Percentiles rank a stretch among this genome's conserved stretches.
These are phyloP conservation scores for Cinclus mexicanus DNA, from an alignment of 2,113 vertebrate species.

Conservation along the genomic window DNA sequence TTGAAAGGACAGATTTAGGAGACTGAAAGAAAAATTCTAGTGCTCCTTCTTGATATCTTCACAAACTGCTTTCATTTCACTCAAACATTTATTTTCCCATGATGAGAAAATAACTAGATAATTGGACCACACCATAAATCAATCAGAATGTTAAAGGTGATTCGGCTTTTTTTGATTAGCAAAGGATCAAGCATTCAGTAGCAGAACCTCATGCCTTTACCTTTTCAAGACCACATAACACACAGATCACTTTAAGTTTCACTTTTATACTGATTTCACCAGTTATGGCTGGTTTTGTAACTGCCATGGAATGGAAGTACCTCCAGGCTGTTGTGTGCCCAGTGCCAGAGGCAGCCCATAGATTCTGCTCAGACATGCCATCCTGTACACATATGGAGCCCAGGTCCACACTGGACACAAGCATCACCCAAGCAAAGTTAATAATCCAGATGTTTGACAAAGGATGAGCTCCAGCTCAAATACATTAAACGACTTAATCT, in stretches of 20 bases:
- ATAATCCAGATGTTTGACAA: not conserved
- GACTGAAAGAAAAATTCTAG: not conserved
- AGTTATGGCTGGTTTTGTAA: not conserved
- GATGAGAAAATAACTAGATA: not conserved
- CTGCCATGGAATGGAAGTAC: not conserved
- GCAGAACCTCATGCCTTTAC: not conserved
- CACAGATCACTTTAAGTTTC: not conserved
- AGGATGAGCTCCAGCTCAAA: not conserved
- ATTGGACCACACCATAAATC: not conserved
- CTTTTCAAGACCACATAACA: not conserved
- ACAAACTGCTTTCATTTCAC: not conserved
- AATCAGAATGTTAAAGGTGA: not conserved
- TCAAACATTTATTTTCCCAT: not conserved
- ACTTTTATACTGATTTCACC: not conserved
- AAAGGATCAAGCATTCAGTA: not conserved
- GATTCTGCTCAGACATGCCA: not conserved
- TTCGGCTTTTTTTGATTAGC: not conserved
- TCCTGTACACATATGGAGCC: not conserved
- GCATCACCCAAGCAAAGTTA: not conserved
- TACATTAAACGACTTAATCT: not conserved
- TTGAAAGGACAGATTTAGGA: not conserved
- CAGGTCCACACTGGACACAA: not conserved
- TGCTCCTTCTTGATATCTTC: not conserved
- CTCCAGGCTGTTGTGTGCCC: not conserved
- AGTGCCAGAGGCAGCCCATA: not conserved